Evolutionary conservation across 2,113 vertebrate genomes (phyloP), one percentile per base, ranked within the genome.

Genomic region (Thalassarche chlororhynchos): DNA sequence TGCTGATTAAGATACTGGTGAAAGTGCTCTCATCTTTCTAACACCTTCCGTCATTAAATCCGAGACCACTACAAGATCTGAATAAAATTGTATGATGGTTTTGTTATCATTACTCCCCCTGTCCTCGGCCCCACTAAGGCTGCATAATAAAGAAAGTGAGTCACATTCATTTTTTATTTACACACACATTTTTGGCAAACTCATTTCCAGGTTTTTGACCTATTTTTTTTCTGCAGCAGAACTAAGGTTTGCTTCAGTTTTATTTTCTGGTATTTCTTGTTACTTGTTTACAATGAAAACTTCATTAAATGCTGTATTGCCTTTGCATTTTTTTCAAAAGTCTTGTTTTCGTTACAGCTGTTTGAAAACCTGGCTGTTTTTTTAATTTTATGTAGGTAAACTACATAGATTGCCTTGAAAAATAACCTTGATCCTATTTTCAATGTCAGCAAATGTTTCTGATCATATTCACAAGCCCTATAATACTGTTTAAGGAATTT

Each of bases 21-120:
- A 57, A 86, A 95, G 54, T 4, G 8, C 10, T 69, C 74, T 86
- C 34, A 61, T 44, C 70, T 80, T 83, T 83, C 79, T 42, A 77
- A 85, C 49, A 80, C 14, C 20, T 95, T 77, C 57, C 1, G 3
- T 62, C 69, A 74, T 51, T 66, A 81, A 84, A 74, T 58, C 51
- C 0, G 1, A 65, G 25, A 62, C 44, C 49, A 49, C 28, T 47
- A 0, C 26, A 64, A 65, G 49, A 76, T 19, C 15, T 61, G 36
- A 92, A 34, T 47, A 87, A 70, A 42, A 25, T 12, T 42, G 5
- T 23, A 26, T 16, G 29, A 74, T 17, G 9, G 8, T 14, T 83
- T 66, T 76, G 3, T 61, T 74, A 47, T 34, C 47, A 47, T 49
- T 75, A 29, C 10, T 34, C 10, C 9, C 24, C 25, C 12, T 57